Base-by-base conservation (phyloP, 2,888 invertebrate species). In the Heliothis peltigera region DNA sequence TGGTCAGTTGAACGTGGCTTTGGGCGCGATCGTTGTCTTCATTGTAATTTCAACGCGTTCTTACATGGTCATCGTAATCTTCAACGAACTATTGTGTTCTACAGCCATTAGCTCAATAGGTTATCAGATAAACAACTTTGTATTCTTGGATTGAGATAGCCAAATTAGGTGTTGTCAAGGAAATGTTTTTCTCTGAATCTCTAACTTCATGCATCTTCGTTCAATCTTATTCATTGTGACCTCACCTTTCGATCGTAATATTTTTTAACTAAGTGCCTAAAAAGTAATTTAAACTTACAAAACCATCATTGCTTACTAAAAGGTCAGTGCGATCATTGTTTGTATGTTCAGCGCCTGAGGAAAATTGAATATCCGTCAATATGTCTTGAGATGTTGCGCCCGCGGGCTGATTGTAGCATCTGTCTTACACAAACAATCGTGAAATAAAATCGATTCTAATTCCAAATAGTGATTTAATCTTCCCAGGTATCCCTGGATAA, bases 241-340 rank as follows among this genome's bases (percentile, higher is more conserved):
- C 10, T 35, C 4, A 21, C 46, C 21, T 52, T 32, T 72, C 8
- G 48, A 49, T 52, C 57, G 17, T 39, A 22, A 22, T 54, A 39
- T 7, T n/a, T n/a, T n/a, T n/a, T n/a, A 18, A 59, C 21, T 42
- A 39, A n/a, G n/a, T 39, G 5, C 15, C n/a, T 39, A 15, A 39
- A 15, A 39, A 39, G n/a, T 39, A 22, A 51, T 75, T 59, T 51
- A 35, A n/a, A 1, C 42, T 22, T 43, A 75, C 70, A 69, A 75
- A 46, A 60, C 60, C 67, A 69, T 54, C 28, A 56, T 49, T 67
- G 4, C 19, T 15, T 35, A 56, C 19, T 39, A 8, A 56, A 61
- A 70, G 71, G 70, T 61, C 70, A 52, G 8, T 12, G 12, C 43
- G 22, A 32, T 32, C 70, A 70, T 62, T 70, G 70, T 32, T 10